A percentile compares a stretch with the other conserved stretches of the same genome.
Evolutionary conservation across 1,140 invertebrate genomes (phyloP).

Genomic region (Triops cancriformis): DNA sequence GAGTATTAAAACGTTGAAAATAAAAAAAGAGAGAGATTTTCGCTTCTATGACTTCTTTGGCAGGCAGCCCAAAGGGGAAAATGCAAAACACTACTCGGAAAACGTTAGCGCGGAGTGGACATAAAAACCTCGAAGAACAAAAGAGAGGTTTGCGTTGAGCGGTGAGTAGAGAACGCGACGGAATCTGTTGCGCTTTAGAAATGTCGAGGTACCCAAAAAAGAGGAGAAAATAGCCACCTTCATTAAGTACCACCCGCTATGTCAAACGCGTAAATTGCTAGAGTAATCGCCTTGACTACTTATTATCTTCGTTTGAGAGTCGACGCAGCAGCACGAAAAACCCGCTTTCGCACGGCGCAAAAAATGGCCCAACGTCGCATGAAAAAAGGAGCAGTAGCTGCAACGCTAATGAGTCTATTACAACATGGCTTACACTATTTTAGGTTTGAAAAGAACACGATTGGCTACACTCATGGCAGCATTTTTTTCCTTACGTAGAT

Average conservation of each 20-base stretch:
- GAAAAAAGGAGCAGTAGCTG: background rate
- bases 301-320: background rate
- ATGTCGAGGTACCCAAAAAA: background rate
- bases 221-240: background rate
- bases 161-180: background rate
- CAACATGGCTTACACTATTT: background rate
- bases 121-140: background rate
- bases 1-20: background rate
- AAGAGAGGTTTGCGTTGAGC: background rate
- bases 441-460: background rate
- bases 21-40: background rate
- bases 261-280: background rate
- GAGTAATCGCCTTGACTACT: background rate
- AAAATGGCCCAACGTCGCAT: background rate
- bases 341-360: background rate
- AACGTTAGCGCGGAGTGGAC: background rate
- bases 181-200: background rate
- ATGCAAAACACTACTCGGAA: background rate
- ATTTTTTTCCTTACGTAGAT: too few species aligned
- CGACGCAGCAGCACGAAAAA: background rate
- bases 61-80: background rate
- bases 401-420: background rate
- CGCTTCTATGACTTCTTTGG: conserved; percentile 9
- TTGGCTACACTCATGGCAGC: too few species aligned
- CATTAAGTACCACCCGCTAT: conserved; percentile 10